A percentile compares a stretch with the other conserved stretches of the same genome.
Evolutionary conservation across 2,797 vertebrate genomes (phyloP).

Genomic region (Pagetopsis macropterus): DNA sequence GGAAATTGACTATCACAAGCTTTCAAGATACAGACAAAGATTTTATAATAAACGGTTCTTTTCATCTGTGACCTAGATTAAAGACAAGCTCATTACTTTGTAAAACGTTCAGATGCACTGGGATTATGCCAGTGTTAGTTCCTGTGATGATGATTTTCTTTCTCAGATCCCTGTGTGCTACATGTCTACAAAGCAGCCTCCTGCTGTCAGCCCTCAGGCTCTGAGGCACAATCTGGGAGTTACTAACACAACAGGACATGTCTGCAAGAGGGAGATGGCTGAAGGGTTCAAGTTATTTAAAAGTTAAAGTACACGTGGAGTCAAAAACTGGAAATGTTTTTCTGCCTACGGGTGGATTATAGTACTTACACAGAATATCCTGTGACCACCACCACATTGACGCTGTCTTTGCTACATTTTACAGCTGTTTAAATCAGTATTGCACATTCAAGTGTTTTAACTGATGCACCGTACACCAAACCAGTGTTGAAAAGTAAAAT

Average conservation of each 20-base stretch:
- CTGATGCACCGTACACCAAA: background rate
- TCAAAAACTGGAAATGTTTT: conserved; percentile 1
- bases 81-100: background rate
- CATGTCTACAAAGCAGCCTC: conserved; percentile 16
- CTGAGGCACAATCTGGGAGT: conserved; percentile 8
- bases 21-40: background rate
- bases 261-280: background rate
- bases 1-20: background rate
- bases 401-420: background rate
- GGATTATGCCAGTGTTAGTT: background rate
- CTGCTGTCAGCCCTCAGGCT: conserved; percentile 28
- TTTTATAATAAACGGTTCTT: background rate
- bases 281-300: conserved; percentile 11
- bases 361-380: background rate
- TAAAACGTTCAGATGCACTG: background rate
- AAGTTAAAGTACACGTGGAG: background rate
- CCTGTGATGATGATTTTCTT: conserved; percentile 4
- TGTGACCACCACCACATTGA: background rate
- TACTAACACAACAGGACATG: conserved; percentile 30
- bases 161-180: conserved; percentile 20
- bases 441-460: background rate
- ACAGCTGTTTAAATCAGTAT: background rate
- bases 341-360: background rate
- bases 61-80: conserved; percentile 12
- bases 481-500: background rate